Evolutionary conservation across 2,888 invertebrate species (phyloP), one percentile per base, ranked within the genome.

Genomic region (Caradrina clavipalpis): DNA sequence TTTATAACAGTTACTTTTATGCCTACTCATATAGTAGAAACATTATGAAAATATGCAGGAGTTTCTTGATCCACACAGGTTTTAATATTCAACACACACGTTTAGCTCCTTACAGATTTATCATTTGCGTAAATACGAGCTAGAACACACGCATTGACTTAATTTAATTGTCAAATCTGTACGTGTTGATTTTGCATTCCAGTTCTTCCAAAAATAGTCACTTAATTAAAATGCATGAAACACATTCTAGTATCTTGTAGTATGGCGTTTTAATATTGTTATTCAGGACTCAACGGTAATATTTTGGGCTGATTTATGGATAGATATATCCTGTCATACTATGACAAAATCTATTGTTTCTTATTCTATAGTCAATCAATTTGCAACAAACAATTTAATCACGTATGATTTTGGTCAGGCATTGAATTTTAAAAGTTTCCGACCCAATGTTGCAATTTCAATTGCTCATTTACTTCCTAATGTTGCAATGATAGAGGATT

Each of bases 371-470:
- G 60, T 21, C 71, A 49, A 67, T 74, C 59, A 71, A 71, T 70
- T 74, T 65, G 73, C 81, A 35, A 70, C 69, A 71, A 55, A 75
- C 76, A 71, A 82, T 82, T 60, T 73, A 72, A 64, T 69, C 86
- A 84, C 82, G 76, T 78, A 60, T 53, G 7, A 61, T 66, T 64
- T 76, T 61, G 71, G 64, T 47, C 70, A 70, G 69, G 74, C 49
- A 61, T 49, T 76, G 86, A 81, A 85, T 83, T 74, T 69, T 79
- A 84, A 85, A 69, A 68, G 54, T 76, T 57, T 45, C 57, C 19
- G 17, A 35, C 26, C 69, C 39, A 54, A 73, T 73, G 51, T 67
- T 70, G 78, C 59, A 58, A 69, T 71, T 59, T 65, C 56, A 71
- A 82, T 82, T 61, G 73, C 64, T 76, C 47, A 69, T 79, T 81